Evolutionary conservation across 2,797 vertebrate species (phyloP).

Genomic region (Chromobotia macracanthus): DNA sequence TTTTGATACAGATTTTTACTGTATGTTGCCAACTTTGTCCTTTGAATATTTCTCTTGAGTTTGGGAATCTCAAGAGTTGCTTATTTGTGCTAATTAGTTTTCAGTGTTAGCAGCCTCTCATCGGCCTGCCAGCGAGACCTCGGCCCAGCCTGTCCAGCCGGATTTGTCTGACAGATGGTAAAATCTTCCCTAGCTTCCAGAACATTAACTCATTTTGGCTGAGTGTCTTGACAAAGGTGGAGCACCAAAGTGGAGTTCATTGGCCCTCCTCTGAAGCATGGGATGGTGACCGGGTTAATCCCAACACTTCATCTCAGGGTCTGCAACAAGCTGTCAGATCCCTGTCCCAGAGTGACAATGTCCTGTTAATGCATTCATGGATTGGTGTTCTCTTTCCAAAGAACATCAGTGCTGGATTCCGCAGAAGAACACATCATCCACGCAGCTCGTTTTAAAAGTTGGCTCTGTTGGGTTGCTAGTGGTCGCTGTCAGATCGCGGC

Average conservation of each 20-base stretch:
- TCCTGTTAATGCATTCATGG: conserved; percentile 46
- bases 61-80: conserved; percentile 61
- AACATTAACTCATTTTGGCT: conserved; percentile 63
- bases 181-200: conserved; percentile 64
- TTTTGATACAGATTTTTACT: too few relatives aligned
- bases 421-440: conserved; percentile 14
- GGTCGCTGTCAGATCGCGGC: conserved; percentile 13
- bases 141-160: conserved; percentile 55
- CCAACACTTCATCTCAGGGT: conserved; percentile 37
- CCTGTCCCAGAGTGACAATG: conserved; percentile 50
- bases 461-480: conserved; percentile 29
- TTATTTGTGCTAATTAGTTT: conserved; percentile 65
- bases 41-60: conserved; percentile 56
- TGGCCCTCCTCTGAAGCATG: conserved; percentile 41
- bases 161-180: conserved; percentile 67
- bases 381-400: conserved; percentile 33
- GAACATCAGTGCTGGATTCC: conserved; percentile 26
- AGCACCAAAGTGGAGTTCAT: conserved; percentile 52
- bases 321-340: conserved; percentile 49
- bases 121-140: conserved; percentile 58
- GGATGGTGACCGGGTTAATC: conserved; percentile 54
- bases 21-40: conserved; percentile 51
- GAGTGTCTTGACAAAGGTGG: conserved; percentile 57
- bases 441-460: conserved; percentile 20
- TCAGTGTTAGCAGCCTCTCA: conserved; percentile 55